Evolutionary conservation across 2,797 vertebrate species (phyloP), one percentile per base, ranked within the genome.

Genomic region (Staurois parvus): DNA sequence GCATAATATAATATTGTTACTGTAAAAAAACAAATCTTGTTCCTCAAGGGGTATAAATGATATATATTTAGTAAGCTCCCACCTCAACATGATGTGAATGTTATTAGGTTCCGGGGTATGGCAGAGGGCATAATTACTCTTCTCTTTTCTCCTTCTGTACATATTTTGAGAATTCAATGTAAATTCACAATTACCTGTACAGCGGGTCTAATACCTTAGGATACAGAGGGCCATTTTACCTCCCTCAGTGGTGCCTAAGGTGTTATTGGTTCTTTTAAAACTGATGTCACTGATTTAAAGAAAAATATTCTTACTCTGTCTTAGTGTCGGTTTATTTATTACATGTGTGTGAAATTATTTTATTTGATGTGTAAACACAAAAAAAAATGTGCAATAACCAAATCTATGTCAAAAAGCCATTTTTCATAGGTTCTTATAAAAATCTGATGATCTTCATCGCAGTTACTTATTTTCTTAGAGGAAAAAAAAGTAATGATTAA

Each of bases 1-100:
- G 90, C 90, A 88, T 93, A 89, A 88, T 89, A 91, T 84, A 87
- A 81, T 89, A 85, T 88, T 90, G 87, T 93, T 89, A 89, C 91
- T 92, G 29, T 79, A 79, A 92, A 92, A 87, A 88, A 89, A 37
- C 7, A 37, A 37, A 37, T 37, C 91, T 89, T 92, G 89, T 89
- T 88, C 45, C 42, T 30, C 72, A 76, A 15, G 29, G 28, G 28
- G 34, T 26, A 74, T 21, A 56, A 45, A 79, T 52, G 45, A 45
- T 26, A 66, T 79, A 34, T 79, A 28, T 79, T 48, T 73, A 78
- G 40, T n/a, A 7, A 24, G 52, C 21, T 26, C 19, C 24, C 82
- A 76, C 30, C 40, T 84, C 30, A 69, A 79, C 76, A 70, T 73
- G 37, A 79, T 79, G 68, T 78, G 82, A 77, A 69, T 84, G 64